Evolutionary conservation across 2,113 vertebrate genomes (phyloP).

Genomic region (Leucopsar rothschildi): DNA sequence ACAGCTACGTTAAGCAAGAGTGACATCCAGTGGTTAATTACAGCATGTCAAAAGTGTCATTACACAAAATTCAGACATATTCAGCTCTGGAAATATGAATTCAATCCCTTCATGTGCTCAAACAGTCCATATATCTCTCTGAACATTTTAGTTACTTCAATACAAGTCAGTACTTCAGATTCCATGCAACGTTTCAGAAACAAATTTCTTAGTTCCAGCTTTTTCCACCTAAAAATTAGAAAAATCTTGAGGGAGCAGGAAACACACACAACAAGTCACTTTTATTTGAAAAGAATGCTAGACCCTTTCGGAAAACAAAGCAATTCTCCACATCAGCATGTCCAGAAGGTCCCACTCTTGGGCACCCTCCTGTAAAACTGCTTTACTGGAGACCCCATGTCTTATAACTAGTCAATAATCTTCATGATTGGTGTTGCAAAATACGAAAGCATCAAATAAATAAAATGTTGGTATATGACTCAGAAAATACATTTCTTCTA

Average conservation of each 20-base stretch:
- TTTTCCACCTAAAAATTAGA: not conserved
- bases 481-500: not conserved
- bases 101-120: not conserved
- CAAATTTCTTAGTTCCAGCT: not conserved
- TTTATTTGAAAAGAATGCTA: not conserved
- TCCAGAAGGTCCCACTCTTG: not conserved
- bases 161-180: not conserved
- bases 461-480: not conserved
- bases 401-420: not conserved
- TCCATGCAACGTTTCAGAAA: not conserved
- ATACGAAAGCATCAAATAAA: not conserved
- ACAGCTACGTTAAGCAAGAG: not conserved
- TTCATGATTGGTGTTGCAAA: not conserved
- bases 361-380: not conserved
- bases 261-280: not conserved
- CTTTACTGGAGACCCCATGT: not conserved
- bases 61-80: not conserved
- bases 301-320: not conserved
- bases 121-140: not conserved
- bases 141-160: not conserved
- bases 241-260: not conserved
- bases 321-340: not conserved
- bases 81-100: not conserved
- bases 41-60: not conserved
- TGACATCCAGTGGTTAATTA: constrained; percentile 62